Evolutionary conservation across 2,888 invertebrate species (phyloP), one percentile per base, ranked within the genome.

Genomic region (Hecatera dysodea): DNA sequence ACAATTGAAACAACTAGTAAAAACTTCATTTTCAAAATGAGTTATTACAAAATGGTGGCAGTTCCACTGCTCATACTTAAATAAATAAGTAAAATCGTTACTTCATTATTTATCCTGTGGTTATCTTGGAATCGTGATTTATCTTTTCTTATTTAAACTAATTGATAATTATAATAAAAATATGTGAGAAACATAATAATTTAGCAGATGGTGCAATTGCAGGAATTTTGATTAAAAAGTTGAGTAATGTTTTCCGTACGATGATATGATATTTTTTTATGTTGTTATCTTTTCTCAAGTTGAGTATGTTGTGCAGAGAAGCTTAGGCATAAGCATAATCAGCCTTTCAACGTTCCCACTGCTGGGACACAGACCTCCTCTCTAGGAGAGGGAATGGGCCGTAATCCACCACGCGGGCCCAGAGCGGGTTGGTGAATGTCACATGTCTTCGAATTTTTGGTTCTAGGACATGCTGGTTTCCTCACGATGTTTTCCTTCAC

Each of bases 91-190:
- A 53, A 22, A 66, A 70, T 57, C 19, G 48, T 33, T 55, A 56
- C 72, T 64, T 27, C 73, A 67, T 57, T 80, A 86, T 85, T 83
- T 81, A 82, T 57, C 61, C 17, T 9, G n/a, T 5, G 2, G 9
- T 71, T 85, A 86, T 83, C 85, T 46, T 6, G 6, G 8, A 22
- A 53, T 67, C 85, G 82, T 86, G 86, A 44, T 67, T 71, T 86
- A 87, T 87, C 87, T 24, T 27, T 24, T 2, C 5, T 12, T 22
- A 19, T 6, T 46, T 53, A 15, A 22, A 9, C 15, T 39, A 8
- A 11, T 24, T 62, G 24, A 24, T 39, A 46, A 19, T n/a, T 4
- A 27, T 44, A n/a, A 39, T 22, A 22, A 36, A 22, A 22, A n/a
- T 24, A 17, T 33, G 9, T 48, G n/a, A 15, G 9, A 12, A 72